phyloP scores from a whole-genome alignment of 2,113 vertebrate genomes.

The Falcunculus frontatus region DNA sequence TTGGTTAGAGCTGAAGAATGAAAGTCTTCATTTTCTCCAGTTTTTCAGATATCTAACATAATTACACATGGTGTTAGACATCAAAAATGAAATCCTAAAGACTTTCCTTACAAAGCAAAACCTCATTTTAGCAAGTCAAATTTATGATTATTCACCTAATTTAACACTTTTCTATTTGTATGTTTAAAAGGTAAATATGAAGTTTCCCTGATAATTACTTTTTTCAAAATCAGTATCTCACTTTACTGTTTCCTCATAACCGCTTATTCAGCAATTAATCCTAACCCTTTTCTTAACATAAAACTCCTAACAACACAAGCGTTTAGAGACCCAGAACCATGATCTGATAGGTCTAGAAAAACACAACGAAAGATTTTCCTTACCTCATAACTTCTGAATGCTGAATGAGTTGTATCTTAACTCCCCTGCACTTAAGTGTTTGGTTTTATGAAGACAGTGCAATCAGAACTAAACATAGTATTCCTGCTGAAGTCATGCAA shows the following conservation, averaged over 20 bases:
- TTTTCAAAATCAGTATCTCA: not conserved
- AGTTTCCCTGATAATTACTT: not conserved
- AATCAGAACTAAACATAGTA: constrained; percentile 47
- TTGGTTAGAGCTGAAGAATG: not conserved
- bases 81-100: not conserved
- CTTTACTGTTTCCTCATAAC: not conserved
- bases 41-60: not conserved
- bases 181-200: not conserved
- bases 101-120: not conserved
- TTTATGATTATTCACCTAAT: not conserved
- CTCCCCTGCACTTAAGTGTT: not conserved
- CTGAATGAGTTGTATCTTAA: not conserved
- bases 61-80: not conserved
- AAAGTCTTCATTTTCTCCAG: not conserved
- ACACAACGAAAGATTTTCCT: not conserved
- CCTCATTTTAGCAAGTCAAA: not conserved
- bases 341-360: not conserved
- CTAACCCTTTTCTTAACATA: not conserved
- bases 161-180: not conserved
- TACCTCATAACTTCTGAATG: constrained; percentile 6
- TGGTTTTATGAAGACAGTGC: not conserved
- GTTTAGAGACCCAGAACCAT: not conserved
- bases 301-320: not conserved
- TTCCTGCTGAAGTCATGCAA: constrained; percentile 45
- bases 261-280: not conserved